Base-by-base conservation (phyloP, 2,797 vertebrate genomes). In the Chanos chanos region DNA sequence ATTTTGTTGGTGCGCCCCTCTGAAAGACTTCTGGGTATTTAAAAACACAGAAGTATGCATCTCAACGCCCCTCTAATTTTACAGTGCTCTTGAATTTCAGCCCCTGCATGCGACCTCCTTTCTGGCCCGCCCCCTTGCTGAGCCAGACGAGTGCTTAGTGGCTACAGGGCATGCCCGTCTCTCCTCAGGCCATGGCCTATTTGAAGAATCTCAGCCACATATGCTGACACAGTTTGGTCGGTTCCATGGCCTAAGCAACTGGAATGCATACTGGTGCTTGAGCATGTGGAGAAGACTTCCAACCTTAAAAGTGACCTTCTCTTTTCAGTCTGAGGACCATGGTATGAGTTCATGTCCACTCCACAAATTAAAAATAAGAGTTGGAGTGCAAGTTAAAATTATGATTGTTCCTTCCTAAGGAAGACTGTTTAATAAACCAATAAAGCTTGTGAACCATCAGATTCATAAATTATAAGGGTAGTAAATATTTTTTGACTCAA, bases 11-110 rank as follows among this genome's bases (percentile, higher is more conserved):
- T 33, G 33, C 44, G 28, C 54, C 57, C 56, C 49, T 64, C 68
- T 64, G 55, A 30, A 79, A 72, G 72, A 77, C 77, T 76, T 58
- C 34, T 37, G 56, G 66, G 71, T 71, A 84, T 85, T 81, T 84
- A 63, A 77, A 84, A 83, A 75, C 72, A 77, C 77, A 81, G 78
- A 73, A 70, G 71, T 61, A 79, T 81, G 78, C 77, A 77, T 72
- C 65, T 66, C 73, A 64, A 70, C 33, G 61, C 79, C 50, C 66
- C 77, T 85, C 85, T 86, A 86, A 88, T 83, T 88, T 86, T 87
- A 87, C 83, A 76, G 68, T 57, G 68, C 81, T 80, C 75, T 89
- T 86, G 55, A 76, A 82, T 89, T 88, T 89, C 83, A 84, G 74
- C 78, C 48, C 44, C 31, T 48, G 1, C 3, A 48, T 68, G 69